These are phyloP conservation scores for Leptobrachium ailaonicum DNA, from an alignment of 2,113 vertebrate species.

Conservation along the genomic window DNA sequence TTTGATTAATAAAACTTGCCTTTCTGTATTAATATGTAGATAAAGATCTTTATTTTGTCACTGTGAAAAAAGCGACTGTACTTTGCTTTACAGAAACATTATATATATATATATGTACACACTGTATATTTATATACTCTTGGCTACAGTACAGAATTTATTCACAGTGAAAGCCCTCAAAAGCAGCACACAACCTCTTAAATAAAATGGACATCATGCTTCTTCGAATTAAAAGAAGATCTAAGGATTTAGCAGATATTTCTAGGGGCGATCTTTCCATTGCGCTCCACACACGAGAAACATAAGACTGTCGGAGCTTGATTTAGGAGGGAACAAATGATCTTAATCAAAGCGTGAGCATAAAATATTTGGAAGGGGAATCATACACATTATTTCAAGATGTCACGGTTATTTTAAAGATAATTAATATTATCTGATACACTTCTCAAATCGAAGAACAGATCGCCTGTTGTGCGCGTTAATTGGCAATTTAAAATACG, in stretches of 20 bases:
- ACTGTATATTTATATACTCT: neutral
- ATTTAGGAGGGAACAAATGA: slow-evolving; percentile 10
- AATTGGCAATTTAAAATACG: too few relatives aligned
- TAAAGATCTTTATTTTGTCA: too few relatives aligned
- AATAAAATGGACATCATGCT: slow-evolving; percentile 40
- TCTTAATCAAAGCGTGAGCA: slow-evolving; percentile 16
- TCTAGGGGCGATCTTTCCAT: slow-evolving; percentile 25
- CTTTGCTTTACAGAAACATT: too few relatives aligned
- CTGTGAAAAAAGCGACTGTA: too few relatives aligned
- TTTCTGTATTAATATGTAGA: too few relatives aligned
- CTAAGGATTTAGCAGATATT: slow-evolving; percentile 23
- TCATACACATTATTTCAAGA: slow-evolving; percentile 1
- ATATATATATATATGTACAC: too few relatives aligned
- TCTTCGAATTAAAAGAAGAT: slow-evolving; percentile 42
- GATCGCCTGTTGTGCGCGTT: neutral
- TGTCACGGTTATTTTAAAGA: slow-evolving; percentile 20
- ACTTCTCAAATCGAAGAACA: slow-evolving; percentile 10
- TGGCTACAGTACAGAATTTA: slow-evolving; percentile 29
- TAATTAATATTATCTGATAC: neutral
- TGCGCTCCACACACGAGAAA: slow-evolving; percentile 18
- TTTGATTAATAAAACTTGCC: too few relatives aligned
- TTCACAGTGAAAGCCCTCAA: slow-evolving; percentile 30
- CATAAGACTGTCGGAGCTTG: slow-evolving; percentile 17
- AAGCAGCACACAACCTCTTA: slow-evolving; percentile 35
- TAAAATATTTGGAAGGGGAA: slow-evolving; percentile 9